phyloP scores from a whole-genome alignment of 2,888 invertebrate species.

The Hyposoter didymator region DNA sequence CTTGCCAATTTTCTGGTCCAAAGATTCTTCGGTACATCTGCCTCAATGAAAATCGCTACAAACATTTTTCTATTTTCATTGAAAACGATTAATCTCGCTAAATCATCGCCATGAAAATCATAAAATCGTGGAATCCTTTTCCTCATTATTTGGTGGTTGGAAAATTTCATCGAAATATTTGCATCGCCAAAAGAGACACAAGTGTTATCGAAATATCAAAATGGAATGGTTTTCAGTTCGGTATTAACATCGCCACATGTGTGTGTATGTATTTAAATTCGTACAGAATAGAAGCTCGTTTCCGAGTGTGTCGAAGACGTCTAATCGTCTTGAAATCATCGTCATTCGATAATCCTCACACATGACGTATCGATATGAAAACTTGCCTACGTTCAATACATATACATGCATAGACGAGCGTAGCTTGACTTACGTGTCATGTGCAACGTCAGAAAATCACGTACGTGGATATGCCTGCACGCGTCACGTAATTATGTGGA shows the following conservation, averaged over 20 bases:
- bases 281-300: neutral
- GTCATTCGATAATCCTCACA: conserved; percentile 27
- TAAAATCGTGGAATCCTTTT: too few relatives aligned
- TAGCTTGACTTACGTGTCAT: conserved; percentile 44
- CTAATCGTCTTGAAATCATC: conserved; percentile 36
- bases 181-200: neutral
- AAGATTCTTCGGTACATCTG: neutral
- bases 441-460: conserved; percentile 62
- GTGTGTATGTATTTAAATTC: neutral
- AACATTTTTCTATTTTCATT: neutral
- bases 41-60: neutral
- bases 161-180: too few relatives aligned
- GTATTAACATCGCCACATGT: neutral
- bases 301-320: conserved; percentile 25
- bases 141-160: too few relatives aligned
- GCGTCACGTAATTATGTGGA: conserved; percentile 66
- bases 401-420: neutral
- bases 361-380: conserved; percentile 5
- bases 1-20: neutral
- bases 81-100: neutral
- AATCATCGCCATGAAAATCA: too few relatives aligned
- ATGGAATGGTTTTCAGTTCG: neutral
- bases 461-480: conserved; percentile 61
- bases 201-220: neutral
- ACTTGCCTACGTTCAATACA: conserved; percentile 1